Evolutionary conservation across 1,140 invertebrate genomes (phyloP).

Genomic region (Bacillus rossius): DNA sequence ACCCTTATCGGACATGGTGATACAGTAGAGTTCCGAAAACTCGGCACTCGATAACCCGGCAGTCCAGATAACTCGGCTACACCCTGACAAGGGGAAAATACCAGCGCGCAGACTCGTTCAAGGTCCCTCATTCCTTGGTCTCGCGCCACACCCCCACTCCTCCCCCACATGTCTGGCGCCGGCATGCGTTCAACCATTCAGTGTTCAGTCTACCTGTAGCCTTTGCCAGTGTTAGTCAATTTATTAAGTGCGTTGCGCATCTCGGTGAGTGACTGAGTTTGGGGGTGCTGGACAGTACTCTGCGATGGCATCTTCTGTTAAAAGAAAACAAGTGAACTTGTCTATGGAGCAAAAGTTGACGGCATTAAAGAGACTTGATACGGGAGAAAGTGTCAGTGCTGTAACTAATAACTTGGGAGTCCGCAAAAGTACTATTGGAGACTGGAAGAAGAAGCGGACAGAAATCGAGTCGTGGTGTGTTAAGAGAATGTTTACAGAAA

Average conservation of each 20-base stretch:
- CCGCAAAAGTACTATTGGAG: constrained; percentile 1
- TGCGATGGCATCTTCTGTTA: constrained; percentile 9
- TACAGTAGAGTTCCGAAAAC: no score
- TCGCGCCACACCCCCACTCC: no score
- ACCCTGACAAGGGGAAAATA: no score
- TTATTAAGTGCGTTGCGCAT: constrained; percentile 6
- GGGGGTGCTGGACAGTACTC: constrained; percentile 7
- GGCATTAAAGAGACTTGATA: constrained; percentile 9
- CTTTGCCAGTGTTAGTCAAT: constrained; percentile 10
- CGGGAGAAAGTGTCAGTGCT: constrained; percentile 7
- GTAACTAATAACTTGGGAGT: constrained; percentile 4
- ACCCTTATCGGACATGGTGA: no score
- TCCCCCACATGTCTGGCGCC: no score
- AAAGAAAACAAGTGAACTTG: constrained; percentile 13
- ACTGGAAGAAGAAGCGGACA: constrained; percentile 1
- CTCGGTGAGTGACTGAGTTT: constrained; percentile 9
- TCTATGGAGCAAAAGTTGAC: constrained; percentile 6
- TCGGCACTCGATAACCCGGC: no score
- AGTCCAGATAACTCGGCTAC: no score
- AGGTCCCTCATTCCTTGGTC: no score
- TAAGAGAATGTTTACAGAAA: not conserved
- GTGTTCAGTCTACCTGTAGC: not conserved
- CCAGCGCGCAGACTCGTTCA: no score
- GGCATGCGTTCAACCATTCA: no score
- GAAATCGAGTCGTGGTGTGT: not conserved